Evolutionary conservation across 30 jellyfish, hydroid and myxozoan genomes (phyloP), one percentile per base, ranked within the genome.

Genomic region (Turritopsis rubra): DNA sequence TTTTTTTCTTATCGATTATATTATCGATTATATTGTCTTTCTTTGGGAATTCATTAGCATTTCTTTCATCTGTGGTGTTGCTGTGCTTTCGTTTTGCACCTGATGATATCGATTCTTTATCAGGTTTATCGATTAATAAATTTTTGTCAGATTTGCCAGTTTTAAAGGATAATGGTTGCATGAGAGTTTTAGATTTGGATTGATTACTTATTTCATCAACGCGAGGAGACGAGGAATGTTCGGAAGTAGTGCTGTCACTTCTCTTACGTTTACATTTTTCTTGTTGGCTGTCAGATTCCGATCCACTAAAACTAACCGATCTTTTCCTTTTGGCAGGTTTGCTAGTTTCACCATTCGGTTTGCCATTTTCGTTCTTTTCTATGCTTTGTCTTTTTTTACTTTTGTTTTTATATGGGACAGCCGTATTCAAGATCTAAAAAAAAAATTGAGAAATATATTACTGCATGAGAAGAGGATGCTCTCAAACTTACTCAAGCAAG

Each of bases 221-320:
- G 13, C 13, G n/a, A n/a, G n/a, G n/a, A n/a, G n/a, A n/a, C n/a
- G n/a, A 3, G 60, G 9, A 41, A 8, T 74, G 54, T 13, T 74
- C 65, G 17, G 82, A 74, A 30, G 54, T 24, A 13, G 9, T 52
- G 24, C 82, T 74, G 71, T 21, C 71, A 26, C 65, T 74, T 74
- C 82, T 26, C 21, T 21, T 26, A 16, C 82, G 54, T 24, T 29
- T 74, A 9, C 28, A 29, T 8, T 9, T 18, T 17, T 26, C 65
- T 24, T 23, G 54, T 74, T 24, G 53, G 21, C 54, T 74, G 54
- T 74, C 82, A 21, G 65, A 24, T 7, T 23, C 82, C n/a, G 82
- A 74, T 29, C 41, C 82, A 74, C 82, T 24, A 9, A 74, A 74
- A 21, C 82, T 74, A 0, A 1, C 41, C 27, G 82, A 74, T 74